These are phyloP conservation scores for Alouatta palliata DNA, from an alignment of 2,113 vertebrate genomes.

Conservation along the genomic window DNA sequence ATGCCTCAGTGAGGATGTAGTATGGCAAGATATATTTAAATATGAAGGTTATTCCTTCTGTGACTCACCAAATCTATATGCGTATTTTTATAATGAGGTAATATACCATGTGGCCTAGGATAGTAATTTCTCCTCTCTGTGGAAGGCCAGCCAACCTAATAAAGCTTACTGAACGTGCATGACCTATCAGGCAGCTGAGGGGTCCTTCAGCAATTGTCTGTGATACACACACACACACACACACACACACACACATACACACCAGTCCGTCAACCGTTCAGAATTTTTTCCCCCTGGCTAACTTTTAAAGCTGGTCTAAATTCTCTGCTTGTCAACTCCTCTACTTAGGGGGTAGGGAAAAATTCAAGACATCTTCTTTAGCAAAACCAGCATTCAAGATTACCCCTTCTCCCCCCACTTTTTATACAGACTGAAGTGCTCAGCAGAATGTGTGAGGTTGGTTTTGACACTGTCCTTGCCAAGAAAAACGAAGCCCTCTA, in stretches of 20 bases:
- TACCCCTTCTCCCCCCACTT: background rate
- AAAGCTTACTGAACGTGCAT: background rate
- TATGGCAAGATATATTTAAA: background rate
- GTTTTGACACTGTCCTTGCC: constrained; percentile 43
- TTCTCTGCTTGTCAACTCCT: constrained; percentile 38
- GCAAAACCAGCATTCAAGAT: background rate
- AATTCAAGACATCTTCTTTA: background rate
- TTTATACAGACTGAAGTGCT: constrained; percentile 6
- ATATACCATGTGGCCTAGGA: background rate
- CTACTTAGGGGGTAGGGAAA: background rate
- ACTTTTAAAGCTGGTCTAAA: constrained; percentile 4
- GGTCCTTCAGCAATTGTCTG: background rate
- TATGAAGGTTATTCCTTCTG: constrained; percentile 16
- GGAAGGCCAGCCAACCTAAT: constrained; percentile 5
- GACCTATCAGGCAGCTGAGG: background rate
- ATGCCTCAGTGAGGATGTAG: rapidly evolving
- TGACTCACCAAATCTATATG: constrained; percentile 40
- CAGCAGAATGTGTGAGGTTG: background rate
- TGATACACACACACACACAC: background rate
- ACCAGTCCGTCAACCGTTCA: background rate
- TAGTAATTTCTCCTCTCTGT: constrained; percentile 41
- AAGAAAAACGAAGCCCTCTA: background rate
- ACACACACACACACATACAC: background rate
- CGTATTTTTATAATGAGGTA: constrained; percentile 26
- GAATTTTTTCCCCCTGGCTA: background rate